These are phyloP conservation scores for Caenorhabditis panamensis DNA, from an alignment of 2,888 invertebrate genomes.

Conservation along the genomic window DNA sequence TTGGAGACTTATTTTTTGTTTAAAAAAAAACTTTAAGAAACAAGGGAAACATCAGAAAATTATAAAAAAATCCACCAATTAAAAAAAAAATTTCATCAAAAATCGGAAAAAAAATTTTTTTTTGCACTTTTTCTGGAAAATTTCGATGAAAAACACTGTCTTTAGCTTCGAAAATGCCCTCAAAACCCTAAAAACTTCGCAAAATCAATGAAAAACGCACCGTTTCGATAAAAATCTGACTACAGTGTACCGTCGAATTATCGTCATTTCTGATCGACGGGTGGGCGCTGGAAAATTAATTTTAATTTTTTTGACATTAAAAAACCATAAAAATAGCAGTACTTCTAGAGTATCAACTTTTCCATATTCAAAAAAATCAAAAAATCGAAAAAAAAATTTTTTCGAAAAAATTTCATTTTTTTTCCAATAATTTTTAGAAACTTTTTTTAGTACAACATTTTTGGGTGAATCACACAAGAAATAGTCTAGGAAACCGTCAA, in stretches of 20 bases:
- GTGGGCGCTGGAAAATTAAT: no score
- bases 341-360: constrained; percentile 4
- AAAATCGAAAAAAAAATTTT: neutral
- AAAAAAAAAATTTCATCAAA: neutral
- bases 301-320: neutral
- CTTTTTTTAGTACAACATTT: no score
- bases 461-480: neutral
- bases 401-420: neutral
- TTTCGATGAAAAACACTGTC: no score
- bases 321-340: no score
- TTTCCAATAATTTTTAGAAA: neutral
- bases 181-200: neutral
- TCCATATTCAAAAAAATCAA: neutral
- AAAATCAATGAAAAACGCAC: constrained; percentile 32
- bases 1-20: no score
- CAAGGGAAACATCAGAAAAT: no score
- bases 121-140: neutral
- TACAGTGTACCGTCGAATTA: constrained; percentile 45
- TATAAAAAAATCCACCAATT: no score
- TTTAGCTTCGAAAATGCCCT: no score
- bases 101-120: neutral
- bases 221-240: constrained; percentile 47
- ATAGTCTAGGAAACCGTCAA: constrained; percentile 1
- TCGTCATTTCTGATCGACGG: no score
- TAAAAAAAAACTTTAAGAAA: no score